A percentile compares a stretch with the other conserved stretches of the same genome.
Conservation (phyloP, 1,140 invertebrate genomes). For the Cephus cinctus region DNA sequence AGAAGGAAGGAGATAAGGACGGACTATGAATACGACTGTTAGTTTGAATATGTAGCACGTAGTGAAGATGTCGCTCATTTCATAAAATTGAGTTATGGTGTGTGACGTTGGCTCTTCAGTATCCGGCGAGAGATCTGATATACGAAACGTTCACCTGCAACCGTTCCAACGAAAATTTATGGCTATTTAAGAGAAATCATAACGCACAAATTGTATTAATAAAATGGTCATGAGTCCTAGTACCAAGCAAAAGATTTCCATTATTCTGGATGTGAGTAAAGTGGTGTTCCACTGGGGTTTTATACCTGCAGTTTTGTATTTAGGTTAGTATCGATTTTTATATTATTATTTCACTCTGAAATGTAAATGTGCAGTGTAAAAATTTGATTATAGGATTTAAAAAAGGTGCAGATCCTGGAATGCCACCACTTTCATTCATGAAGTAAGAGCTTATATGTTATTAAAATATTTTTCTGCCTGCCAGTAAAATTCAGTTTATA, state of each 20-base stretch:
- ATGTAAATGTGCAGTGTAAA: slow-evolving; percentile 5
- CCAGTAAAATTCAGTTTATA: not conserved
- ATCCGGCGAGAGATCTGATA: no score
- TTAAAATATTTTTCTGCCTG: slow-evolving; percentile 6
- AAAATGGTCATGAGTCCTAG: slow-evolving; percentile 51
- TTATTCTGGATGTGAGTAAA: slow-evolving; percentile 61
- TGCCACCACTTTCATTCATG: slow-evolving; percentile 59
- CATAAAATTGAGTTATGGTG: no score
- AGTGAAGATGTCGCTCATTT: no score
- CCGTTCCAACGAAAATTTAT: no score
- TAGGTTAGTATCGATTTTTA: slow-evolving; percentile 59
- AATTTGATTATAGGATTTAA: slow-evolving; percentile 55
- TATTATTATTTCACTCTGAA: slow-evolving; percentile 21
- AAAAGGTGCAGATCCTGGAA: slow-evolving; percentile 65
- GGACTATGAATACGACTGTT: no score
- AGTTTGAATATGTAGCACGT: no score
- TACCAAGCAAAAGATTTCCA: slow-evolving; percentile 61
- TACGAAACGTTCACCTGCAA: no score
- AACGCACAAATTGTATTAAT: no score
- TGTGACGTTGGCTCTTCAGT: no score
- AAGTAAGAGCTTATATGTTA: slow-evolving; percentile 46
- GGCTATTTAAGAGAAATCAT: no score
- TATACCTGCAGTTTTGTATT: slow-evolving; percentile 66
- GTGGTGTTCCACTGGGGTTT: slow-evolving; percentile 69
- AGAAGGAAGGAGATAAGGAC: no score